Evolutionary conservation across 2,113 vertebrate species (phyloP).

Genomic region (Tricholaema leucomelas): DNA sequence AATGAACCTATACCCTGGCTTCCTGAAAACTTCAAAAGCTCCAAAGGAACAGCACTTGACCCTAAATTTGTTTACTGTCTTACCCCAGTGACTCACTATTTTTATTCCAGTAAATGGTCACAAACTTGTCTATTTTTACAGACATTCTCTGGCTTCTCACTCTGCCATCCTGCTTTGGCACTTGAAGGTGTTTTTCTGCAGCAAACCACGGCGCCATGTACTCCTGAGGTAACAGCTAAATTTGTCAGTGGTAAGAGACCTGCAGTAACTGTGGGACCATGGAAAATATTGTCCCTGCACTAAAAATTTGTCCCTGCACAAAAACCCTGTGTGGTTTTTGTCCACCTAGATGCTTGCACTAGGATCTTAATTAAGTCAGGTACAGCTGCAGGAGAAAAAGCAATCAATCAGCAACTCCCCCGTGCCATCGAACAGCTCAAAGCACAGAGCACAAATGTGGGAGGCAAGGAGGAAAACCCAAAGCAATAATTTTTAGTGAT

Average conservation of each 20-base stretch:
- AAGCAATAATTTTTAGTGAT: background rate
- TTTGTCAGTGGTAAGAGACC: background rate
- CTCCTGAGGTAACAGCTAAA: background rate
- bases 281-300: background rate
- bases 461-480: background rate
- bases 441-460: background rate
- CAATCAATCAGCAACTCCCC: background rate
- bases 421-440: background rate
- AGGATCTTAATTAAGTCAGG: conserved; percentile 11
- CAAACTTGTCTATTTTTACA: background rate
- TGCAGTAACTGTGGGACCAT: background rate
- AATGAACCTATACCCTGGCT: background rate
- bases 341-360: background rate
- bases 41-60: background rate
- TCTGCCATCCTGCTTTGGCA: background rate
- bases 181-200: background rate
- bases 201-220: background rate
- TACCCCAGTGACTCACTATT: background rate
- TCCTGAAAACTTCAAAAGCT: background rate
- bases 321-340: background rate
- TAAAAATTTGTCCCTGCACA: background rate
- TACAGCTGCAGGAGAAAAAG: conserved; percentile 5
- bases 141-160: background rate
- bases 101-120: background rate
- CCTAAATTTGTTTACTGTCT: background rate